A percentile compares a stretch with the other conserved stretches of the same genome.
phyloP scores from a whole-genome alignment of 2,888 invertebrate species.

The Andricus quercusramuli region DNA sequence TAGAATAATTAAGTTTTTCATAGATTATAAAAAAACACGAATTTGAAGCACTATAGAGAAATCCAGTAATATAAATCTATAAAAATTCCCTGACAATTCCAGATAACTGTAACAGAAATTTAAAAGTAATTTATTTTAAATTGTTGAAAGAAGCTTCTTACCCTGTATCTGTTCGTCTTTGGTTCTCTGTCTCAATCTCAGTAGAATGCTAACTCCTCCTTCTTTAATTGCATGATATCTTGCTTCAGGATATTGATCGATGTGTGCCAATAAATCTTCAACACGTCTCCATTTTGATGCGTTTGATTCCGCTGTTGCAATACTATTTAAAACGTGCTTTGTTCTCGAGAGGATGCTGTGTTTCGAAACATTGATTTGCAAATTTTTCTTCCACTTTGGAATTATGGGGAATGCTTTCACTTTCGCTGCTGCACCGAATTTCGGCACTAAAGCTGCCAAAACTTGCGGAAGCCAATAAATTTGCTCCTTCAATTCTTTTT shows the following conservation, averaged over 20 bases:
- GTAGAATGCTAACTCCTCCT: slow-evolving; percentile 84
- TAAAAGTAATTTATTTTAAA: slow-evolving; percentile 4
- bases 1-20: no score
- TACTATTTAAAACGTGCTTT: slow-evolving; percentile 84
- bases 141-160: slow-evolving; percentile 48
- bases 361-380: slow-evolving; percentile 76
- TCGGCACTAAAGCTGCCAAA: slow-evolving; percentile 76
- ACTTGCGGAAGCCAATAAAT: slow-evolving; percentile 76
- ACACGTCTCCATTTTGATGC: slow-evolving; percentile 83
- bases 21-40: no score
- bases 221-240: slow-evolving; percentile 87
- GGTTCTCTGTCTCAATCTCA: slow-evolving; percentile 80
- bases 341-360: slow-evolving; percentile 84
- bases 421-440: slow-evolving; percentile 70
- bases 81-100: no score
- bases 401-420: slow-evolving; percentile 63
- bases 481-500: slow-evolving; percentile 56
- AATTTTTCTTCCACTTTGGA: slow-evolving; percentile 80
- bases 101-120: neutral
- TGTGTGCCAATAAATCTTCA: slow-evolving; percentile 86
- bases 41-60: no score
- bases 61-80: no score
- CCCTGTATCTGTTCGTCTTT: slow-evolving; percentile 74
- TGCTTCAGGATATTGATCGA: slow-evolving; percentile 88
- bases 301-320: slow-evolving; percentile 81